Conservation (phyloP, 1,140 invertebrate genomes). For the Steinernema khuongi region DNA sequence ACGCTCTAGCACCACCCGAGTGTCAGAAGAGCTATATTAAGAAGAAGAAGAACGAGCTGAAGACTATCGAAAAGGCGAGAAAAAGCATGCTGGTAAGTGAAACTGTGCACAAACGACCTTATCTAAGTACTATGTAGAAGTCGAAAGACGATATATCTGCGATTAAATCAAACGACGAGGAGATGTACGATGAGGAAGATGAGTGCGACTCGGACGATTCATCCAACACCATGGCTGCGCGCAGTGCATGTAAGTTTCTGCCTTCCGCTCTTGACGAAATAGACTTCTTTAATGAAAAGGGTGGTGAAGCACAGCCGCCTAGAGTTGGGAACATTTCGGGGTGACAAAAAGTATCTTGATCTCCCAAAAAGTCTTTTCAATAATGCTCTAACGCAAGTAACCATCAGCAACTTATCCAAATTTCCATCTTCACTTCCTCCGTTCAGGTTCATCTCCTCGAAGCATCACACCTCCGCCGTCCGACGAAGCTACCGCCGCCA, state of each 20-base stretch:
- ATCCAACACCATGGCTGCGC: conserved; percentile 21
- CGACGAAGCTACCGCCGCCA: neutral
- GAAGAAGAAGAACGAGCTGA: conserved; percentile 45
- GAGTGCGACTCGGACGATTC: conserved; percentile 43
- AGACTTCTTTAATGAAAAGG: too few species aligned
- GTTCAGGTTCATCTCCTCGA: conserved; percentile 41
- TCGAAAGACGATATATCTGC: conserved; percentile 16
- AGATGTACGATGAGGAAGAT: conserved; percentile 42
- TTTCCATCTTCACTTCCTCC: neutral
- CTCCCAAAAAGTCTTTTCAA: too few species aligned
- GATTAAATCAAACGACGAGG: conserved; percentile 30
- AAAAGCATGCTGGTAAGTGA: conserved; percentile 17
- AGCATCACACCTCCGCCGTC: conserved; percentile 32
- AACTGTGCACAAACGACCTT: neutral
- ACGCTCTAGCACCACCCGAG: conserved; percentile 60
- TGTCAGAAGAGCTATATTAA: conserved; percentile 51
- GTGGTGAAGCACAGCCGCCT: too few species aligned
- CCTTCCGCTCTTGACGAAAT: conserved; percentile 14
- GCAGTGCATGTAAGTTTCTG: conserved; percentile 29
- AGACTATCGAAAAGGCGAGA: conserved; percentile 25
- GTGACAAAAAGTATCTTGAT: too few species aligned
- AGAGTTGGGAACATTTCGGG: too few species aligned
- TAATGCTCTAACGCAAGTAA: too few species aligned
- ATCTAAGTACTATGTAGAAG: neutral
- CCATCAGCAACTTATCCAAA: neutral